Conservation (phyloP, 2,113 vertebrate species). For the Labeo catla region DNA sequence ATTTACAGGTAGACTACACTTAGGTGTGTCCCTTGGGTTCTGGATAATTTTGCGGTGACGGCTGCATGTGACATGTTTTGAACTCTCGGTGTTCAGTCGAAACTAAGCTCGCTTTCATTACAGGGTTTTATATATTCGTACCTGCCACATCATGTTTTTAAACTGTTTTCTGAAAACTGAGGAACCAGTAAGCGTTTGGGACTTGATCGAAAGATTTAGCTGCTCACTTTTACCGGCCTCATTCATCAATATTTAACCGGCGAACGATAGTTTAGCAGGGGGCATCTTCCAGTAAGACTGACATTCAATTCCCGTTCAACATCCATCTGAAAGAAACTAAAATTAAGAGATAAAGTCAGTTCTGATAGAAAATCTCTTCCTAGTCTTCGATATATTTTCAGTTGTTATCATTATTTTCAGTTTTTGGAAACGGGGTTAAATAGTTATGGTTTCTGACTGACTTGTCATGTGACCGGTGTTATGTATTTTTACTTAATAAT, state of each 20-base stretch:
- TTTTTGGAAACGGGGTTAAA: conserved; percentile 26
- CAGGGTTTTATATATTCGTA: too few relatives aligned
- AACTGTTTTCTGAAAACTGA: not conserved
- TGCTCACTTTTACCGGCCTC: not conserved
- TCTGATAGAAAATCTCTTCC: not conserved
- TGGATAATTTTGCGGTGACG: not conserved
- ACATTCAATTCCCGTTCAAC: conserved; percentile 5
- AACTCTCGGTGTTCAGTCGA: not conserved
- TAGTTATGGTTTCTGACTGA: not conserved
- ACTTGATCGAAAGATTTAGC: not conserved
- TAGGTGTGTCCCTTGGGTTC: not conserved
- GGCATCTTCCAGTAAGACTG: conserved; percentile 5
- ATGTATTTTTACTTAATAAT: not conserved
- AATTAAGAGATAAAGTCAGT: not conserved
- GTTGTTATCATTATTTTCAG: not conserved
- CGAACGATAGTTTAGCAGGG: conserved; percentile 11
- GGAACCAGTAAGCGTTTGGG: not conserved
- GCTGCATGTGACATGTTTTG: not conserved
- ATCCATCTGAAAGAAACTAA: not conserved
- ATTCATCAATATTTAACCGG: conserved; percentile 41
- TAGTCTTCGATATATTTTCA: not conserved
- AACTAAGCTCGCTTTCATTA: not conserved
- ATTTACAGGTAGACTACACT: not conserved
- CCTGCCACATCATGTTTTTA: not conserved
- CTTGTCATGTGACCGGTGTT: not conserved